These are phyloP conservation scores for Maconellicoccus hirsutus DNA, from an alignment of 1,140 invertebrate species.

Conservation along the genomic window DNA sequence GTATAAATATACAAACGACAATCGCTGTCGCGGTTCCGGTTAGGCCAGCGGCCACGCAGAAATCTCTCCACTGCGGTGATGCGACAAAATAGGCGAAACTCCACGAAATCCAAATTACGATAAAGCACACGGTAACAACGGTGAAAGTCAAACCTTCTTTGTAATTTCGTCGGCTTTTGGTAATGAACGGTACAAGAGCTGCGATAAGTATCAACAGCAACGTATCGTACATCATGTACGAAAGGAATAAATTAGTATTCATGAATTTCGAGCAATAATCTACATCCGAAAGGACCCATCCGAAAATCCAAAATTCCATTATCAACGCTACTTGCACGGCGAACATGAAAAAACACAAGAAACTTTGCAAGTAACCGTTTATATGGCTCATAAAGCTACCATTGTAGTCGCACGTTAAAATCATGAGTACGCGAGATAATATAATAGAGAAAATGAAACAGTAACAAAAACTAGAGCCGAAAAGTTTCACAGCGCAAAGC, in stretches of 20 bases:
- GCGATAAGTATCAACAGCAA: constrained; percentile 42
- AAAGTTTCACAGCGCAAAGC: constrained; percentile 40
- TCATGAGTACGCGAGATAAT: constrained; percentile 43
- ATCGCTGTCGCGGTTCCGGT: constrained; percentile 38
- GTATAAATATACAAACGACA: constrained; percentile 43
- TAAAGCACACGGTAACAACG: constrained; percentile 37
- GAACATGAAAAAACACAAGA: constrained; percentile 44
- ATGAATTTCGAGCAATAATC: constrained; percentile 30
- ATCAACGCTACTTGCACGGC: constrained; percentile 40
- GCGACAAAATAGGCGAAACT: constrained; percentile 39
- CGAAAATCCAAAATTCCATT: constrained; percentile 35
- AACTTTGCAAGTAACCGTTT: constrained; percentile 44
- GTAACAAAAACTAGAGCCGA: constrained; percentile 41
- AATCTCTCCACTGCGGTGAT: constrained; percentile 27
- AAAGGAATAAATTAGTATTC: constrained; percentile 28
- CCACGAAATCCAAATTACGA: constrained; percentile 43
- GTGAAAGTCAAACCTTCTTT: constrained; percentile 45
- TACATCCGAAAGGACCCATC: constrained; percentile 32
- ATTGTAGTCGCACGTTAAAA: constrained; percentile 42
- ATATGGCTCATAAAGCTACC: constrained; percentile 47
- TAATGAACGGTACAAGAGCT: constrained; percentile 40
- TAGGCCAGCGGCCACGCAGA: constrained; percentile 29
- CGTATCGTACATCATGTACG: constrained; percentile 40
- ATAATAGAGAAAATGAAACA: constrained; percentile 44
- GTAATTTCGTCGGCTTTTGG: constrained; percentile 45